phyloP scores from a whole-genome alignment of 2,888 invertebrate species.

The Tryphoninae sp. region DNA sequence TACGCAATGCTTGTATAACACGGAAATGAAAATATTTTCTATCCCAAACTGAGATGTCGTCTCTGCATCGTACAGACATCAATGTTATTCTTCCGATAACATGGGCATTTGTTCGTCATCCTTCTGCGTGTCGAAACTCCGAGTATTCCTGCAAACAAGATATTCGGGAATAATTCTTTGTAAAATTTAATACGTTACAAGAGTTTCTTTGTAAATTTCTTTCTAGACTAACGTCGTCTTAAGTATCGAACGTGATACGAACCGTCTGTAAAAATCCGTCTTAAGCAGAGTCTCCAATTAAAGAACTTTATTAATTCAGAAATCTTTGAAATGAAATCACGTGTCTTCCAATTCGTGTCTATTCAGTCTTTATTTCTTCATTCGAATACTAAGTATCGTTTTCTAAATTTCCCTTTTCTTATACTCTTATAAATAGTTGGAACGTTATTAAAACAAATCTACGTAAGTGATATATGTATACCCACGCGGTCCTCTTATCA shows the following conservation, averaged over 20 bases:
- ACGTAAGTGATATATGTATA: neutral
- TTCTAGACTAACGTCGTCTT: no score
- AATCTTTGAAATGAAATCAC: neutral
- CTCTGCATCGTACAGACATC: neutral
- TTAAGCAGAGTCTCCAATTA: neutral
- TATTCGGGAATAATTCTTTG: no score
- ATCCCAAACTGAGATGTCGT: neutral
- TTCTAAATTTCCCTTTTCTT: neutral
- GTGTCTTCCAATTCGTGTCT: no score
- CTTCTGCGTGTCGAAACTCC: neutral
- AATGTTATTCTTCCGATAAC: neutral
- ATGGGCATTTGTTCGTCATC: neutral
- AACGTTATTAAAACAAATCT: neutral
- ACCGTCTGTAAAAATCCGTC: no score
- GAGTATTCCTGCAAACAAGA: no score
- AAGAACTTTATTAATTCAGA: neutral
- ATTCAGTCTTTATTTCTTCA: neutral
- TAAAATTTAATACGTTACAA: no score
- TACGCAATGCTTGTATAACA: conserved; percentile 5
- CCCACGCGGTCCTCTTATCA: conserved; percentile 25
- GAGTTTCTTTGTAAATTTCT: no score
- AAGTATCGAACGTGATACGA: no score
- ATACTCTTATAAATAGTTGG: neutral
- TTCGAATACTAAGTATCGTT: neutral
- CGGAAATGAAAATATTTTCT: conserved; percentile 33